Base-by-base conservation (phyloP, 2,113 vertebrate species). In the Spea multiplicata region DNA sequence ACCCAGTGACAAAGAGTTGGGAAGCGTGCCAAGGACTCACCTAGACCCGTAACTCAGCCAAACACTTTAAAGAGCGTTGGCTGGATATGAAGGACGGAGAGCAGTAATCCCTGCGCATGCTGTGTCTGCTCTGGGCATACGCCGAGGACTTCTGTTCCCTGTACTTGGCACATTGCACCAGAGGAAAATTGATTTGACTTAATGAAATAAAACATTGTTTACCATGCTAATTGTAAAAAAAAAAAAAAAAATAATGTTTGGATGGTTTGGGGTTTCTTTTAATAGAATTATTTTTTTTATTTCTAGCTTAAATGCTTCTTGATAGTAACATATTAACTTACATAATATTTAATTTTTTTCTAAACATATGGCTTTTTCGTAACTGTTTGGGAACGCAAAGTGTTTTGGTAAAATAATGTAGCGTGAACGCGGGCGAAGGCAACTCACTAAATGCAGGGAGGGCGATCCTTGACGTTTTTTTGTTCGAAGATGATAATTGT, bases 111-210 rank as follows among this genome's bases (percentile, higher is more conserved):
- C 66, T 76, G 66, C 53, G 53, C 66, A 76, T 76, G 75, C 75
- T 69, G 75, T 57, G 66, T 44, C 53, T 70, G n/a, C 61, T 76
- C 75, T 76, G 66, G 75, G 75, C 75, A 76, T 44, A 59, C 66
- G 61, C 45, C 14, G 13, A 69, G 13, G 4, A 46, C 53, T 76
- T 76, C 75, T 76, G 75, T 69, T 57, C 50, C 53, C 65, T 45
- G 57, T 59, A 14, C 66, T 70, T 69, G 75, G 66, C 75, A 61
- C 75, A 49, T 69, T 76, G 66, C 75, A 59, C 55, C 14, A 17
- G 44, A 57, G 68, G 66, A 76, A 30, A 76, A 76, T 69, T 76
- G 55, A 76, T 69, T 70, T 76, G 66, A 53, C 75, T 61, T 59
- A 76, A 76, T 76, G 30, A 61, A 57, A 50, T 45, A 69, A 69